Evolutionary conservation across 2,888 invertebrate genomes (phyloP), one percentile per base, ranked within the genome.

Genomic region (Theretra japonica): DNA sequence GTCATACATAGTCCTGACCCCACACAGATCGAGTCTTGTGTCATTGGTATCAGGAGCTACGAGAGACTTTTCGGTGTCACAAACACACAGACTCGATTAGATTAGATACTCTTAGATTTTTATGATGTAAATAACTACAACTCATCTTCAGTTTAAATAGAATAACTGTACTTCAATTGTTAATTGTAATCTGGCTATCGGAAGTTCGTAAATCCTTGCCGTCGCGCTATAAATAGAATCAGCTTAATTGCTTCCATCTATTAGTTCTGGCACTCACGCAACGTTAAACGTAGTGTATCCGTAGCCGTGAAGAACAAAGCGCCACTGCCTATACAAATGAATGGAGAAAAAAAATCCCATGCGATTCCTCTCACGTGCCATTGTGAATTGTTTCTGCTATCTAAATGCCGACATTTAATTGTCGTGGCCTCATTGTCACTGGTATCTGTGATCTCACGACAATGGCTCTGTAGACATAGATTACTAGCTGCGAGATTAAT

Each of bases 281-380:
- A 75, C 74, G 75, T 75, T 80, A 77, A 81, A 80, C 75, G 74
- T 75, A 73, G 75, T 48, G 65, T 82, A 80, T 83, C 79, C 78
- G 74, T 77, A 80, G 77, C 82, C 77, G 81, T 80, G 80, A 82
- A 83, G 77, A 81, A 76, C 75, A 75, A 75, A 74, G 75, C 76
- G 77, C 71, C 74, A 76, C 75, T 73, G 74, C 78, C 80, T 80
- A 85, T 84, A 81, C 80, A 82, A 83, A 85, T 82, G 81, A 79
- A 84, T 78, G 76, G 74, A 78, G 73, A 75, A 80, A 88, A 28
- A 89, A 89, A 90, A 86, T 88, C 90, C 84, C 92, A 88, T 89
- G 90, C 88, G 85, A 89, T 89, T 87, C 88, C 88, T 92, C 91
- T 90, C 92, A 91, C 91, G 90, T 90, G 89, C 89, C 82, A 90